phyloP scores from a whole-genome alignment of 2,113 vertebrate genomes.

The Philantomba maxwellii region DNA sequence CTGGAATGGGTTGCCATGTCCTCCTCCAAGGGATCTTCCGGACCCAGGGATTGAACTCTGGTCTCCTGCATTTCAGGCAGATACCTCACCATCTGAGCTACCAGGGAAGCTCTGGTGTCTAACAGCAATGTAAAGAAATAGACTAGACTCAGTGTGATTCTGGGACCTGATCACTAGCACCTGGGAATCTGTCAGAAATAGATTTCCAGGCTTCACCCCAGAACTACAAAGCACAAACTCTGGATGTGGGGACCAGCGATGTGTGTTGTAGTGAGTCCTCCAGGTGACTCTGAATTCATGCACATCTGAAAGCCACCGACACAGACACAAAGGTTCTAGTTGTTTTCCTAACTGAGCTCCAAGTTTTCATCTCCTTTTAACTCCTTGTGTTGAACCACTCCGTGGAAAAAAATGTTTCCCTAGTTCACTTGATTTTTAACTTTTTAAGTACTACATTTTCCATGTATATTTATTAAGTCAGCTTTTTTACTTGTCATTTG shows the following conservation, averaged over 20 bases:
- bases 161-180: background rate
- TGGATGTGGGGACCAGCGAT: background rate
- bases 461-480: constrained; percentile 40
- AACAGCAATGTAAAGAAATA: background rate
- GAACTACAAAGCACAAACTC: background rate
- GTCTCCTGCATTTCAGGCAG: background rate
- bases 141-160: background rate
- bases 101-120: background rate
- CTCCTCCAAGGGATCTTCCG: background rate
- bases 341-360: background rate
- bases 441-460: constrained; percentile 28
- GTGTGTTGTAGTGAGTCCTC: background rate
- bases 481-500: constrained; percentile 55
- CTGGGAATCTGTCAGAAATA: background rate
- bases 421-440: constrained; percentile 47
- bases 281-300: background rate
- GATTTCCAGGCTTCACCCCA: background rate
- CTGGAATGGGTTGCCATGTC: background rate
- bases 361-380: background rate
- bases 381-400: background rate
- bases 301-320: background rate
- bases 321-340: background rate
- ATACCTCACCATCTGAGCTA: background rate
- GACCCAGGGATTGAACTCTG: background rate
- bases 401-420: background rate